Percentiles rank a stretch among this genome's conserved stretches.
Conservation (phyloP, 64 coral and sea anemone species). For the Acropora yongei region DNA sequence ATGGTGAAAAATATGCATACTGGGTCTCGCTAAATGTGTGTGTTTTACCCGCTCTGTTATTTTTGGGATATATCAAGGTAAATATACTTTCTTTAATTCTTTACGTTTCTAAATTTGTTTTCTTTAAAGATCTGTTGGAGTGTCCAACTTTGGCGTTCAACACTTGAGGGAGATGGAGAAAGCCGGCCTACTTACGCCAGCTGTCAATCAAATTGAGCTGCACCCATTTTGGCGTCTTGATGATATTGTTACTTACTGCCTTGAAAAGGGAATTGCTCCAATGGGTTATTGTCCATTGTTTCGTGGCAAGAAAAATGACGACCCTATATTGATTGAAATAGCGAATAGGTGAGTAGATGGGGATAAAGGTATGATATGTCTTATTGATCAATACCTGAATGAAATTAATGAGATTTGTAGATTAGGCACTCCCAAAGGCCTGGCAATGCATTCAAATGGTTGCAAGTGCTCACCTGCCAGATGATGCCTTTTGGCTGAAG, state of each 20-base stretch:
- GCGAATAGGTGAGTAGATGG: constrained; percentile 53
- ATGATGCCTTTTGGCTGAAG: too few species aligned
- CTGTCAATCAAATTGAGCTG: constrained; percentile 94
- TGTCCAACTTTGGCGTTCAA: constrained; percentile 83
- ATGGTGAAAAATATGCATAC: too few species aligned
- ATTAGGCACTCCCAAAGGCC: too few species aligned
- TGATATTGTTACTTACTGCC: constrained; percentile 71
- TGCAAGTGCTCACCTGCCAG: too few species aligned
- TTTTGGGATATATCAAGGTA: too few species aligned
- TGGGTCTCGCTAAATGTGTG: too few species aligned
- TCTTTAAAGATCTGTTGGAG: constrained; percentile 73
- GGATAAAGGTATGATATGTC: too few species aligned
- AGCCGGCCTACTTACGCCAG: constrained; percentile 68
- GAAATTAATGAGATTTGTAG: too few species aligned
- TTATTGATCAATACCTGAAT: too few species aligned
- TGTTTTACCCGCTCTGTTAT: too few species aligned
- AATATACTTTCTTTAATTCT: background rate
- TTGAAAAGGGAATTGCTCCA: constrained; percentile 57
- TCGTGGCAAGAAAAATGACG: constrained; percentile 50
- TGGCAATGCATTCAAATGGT: too few species aligned
- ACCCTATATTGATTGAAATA: constrained; percentile 67
- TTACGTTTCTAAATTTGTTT: background rate
- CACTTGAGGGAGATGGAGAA: constrained; percentile 75
- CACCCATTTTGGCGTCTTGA: constrained; percentile 81
- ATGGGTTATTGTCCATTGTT: constrained; percentile 76